Evolutionary conservation across 2,888 invertebrate species (phyloP).

Genomic region (Psylliodes chrysocephalus): DNA sequence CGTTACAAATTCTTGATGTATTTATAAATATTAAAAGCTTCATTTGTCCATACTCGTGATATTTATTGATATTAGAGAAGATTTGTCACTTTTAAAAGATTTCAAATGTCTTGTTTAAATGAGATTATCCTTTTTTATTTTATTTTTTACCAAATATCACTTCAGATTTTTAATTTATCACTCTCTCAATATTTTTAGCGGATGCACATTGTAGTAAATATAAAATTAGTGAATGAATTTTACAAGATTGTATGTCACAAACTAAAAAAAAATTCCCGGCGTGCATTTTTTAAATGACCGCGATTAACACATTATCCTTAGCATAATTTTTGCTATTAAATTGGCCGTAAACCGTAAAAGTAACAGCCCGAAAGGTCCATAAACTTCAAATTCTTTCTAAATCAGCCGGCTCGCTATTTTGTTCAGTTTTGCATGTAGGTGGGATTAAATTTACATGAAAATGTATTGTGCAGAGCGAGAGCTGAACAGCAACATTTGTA

Average conservation of each 20-base stretch:
- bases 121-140: no score
- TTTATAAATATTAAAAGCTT: no score
- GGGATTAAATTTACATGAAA: slow-evolving; percentile 45
- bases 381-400: slow-evolving; percentile 34
- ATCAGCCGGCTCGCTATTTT: slow-evolving; percentile 30
- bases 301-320: slow-evolving; percentile 10
- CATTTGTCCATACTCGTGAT: no score
- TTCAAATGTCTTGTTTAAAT: no score
- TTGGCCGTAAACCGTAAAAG: slow-evolving; percentile 13
- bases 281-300: not conserved
- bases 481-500: slow-evolving; percentile 35
- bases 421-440: slow-evolving; percentile 35
- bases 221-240: slow-evolving; percentile 16
- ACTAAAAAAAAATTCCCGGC: not conserved
- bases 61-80: no score
- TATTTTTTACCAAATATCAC: no score
- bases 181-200: no score
- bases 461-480: slow-evolving; percentile 34
- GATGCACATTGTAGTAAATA: no score
- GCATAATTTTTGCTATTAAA: slow-evolving; percentile 10
- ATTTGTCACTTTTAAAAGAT: no score
- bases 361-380: slow-evolving; percentile 29
- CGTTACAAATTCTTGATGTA: no score
- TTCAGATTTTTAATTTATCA: no score
- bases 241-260: not conserved